A percentile compares a stretch with the other conserved stretches of the same genome.
phyloP scores from a whole-genome alignment of 2,113 vertebrate species.

The Phaethon lepturus region DNA sequence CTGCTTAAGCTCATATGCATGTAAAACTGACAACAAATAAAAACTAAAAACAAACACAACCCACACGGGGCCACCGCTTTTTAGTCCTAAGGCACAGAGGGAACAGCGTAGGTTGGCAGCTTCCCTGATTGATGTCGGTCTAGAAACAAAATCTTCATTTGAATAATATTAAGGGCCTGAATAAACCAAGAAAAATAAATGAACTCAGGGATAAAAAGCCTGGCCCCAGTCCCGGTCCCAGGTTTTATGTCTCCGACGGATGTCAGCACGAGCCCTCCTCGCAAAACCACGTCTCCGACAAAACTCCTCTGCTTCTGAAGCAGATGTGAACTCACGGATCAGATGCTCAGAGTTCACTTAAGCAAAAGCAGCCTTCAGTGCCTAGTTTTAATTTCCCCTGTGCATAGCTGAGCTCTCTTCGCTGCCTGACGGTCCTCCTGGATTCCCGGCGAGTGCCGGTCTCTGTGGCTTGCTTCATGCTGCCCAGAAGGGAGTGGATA shows the following conservation, averaged over 20 bases:
- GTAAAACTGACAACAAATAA: background rate
- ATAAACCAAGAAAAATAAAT: slow-evolving; percentile 48
- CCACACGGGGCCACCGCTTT: accelerated
- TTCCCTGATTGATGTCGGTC: background rate
- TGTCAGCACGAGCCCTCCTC: background rate
- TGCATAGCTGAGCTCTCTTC: background rate
- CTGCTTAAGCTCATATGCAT: accelerated
- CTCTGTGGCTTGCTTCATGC: accelerated
- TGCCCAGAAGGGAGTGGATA: background rate
- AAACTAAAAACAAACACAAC: background rate
- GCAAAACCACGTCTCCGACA: background rate
- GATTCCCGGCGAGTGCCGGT: background rate
- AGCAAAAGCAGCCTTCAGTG: background rate
- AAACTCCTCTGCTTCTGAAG: background rate
- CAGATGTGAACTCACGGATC: background rate
- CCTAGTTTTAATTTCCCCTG: background rate
- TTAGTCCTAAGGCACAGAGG: background rate
- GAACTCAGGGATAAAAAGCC: slow-evolving; percentile 23
- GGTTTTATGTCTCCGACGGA: background rate
- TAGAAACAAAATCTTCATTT: background rate
- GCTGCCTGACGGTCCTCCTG: accelerated
- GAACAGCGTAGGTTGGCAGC: background rate
- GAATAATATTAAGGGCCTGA: background rate
- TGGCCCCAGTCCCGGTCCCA: background rate
- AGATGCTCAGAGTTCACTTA: background rate